phyloP scores from a whole-genome alignment of 2,888 invertebrate species.

The Lathronympha strigana region DNA sequence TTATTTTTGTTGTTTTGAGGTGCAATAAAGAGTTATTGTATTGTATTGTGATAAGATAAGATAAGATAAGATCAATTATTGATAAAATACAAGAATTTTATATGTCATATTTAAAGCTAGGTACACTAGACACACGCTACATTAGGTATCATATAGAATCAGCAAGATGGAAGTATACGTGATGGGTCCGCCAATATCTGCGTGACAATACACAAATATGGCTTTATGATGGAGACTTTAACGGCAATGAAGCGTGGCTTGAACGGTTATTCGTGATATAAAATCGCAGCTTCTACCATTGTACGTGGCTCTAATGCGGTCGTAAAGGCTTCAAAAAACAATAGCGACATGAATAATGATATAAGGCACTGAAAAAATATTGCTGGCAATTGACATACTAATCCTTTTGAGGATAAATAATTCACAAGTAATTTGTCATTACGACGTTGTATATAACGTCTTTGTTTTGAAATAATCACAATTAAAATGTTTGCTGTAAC shows the following conservation, averaged over 20 bases:
- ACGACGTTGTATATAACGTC: not conserved
- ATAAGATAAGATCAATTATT: no score
- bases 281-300: slow-evolving; percentile 23
- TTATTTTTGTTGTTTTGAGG: no score
- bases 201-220: slow-evolving; percentile 12
- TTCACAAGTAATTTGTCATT: slow-evolving; percentile 5
- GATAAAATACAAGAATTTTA: no score
- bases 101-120: no score
- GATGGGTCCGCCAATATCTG: slow-evolving; percentile 6
- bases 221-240: slow-evolving; percentile 20
- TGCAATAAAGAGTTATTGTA: no score
- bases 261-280: slow-evolving; percentile 26
- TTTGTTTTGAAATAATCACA: not conserved
- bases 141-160: no score
- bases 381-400: slow-evolving; percentile 18
- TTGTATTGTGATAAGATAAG: no score
- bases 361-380: slow-evolving; percentile 9
- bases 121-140: no score
- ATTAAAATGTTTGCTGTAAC: not conserved
- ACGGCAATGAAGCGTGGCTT: slow-evolving; percentile 17
- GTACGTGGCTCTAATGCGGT: slow-evolving; percentile 8
- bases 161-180: slow-evolving; percentile 14
- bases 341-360: slow-evolving; percentile 22
- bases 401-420: not conserved
- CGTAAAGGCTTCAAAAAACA: slow-evolving; percentile 24